These are phyloP conservation scores for Ylistrum balloti DNA, from an alignment of 1,140 invertebrate genomes.

Conservation along the genomic window DNA sequence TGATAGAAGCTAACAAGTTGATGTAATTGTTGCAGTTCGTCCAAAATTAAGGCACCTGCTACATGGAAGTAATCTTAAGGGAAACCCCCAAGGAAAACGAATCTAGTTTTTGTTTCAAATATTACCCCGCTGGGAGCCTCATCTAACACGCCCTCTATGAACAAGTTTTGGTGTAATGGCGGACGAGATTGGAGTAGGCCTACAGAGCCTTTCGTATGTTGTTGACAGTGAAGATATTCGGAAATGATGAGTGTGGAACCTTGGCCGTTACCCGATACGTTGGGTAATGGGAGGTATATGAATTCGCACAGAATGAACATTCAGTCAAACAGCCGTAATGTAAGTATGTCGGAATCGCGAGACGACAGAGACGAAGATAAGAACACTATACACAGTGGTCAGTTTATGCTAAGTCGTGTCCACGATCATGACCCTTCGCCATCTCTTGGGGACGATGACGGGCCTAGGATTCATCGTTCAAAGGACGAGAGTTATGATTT, in stretches of 20 bases:
- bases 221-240: conserved; percentile 38
- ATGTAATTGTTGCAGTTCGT: too few relatives aligned
- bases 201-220: background rate
- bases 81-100: too few relatives aligned
- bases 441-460: conserved; percentile 85
- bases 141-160: conserved; percentile 7
- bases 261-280: background rate
- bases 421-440: conserved; percentile 93
- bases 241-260: background rate
- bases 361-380: conserved; percentile 48
- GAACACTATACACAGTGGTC: conserved; percentile 93
- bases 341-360: background rate
- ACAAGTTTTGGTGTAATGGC: conserved; percentile 21
- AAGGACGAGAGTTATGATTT: conserved; percentile 77
- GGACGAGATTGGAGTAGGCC: background rate
- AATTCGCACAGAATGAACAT: background rate
- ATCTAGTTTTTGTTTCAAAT: background rate
- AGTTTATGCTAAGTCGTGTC: conserved; percentile 99
- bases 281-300: background rate
- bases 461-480: conserved; percentile 58
- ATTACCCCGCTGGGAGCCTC: background rate
- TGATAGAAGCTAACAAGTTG: too few relatives aligned
- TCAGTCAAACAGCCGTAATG: background rate
- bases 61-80: too few relatives aligned
- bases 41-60: too few relatives aligned